Evolutionary conservation across 2,888 invertebrate species (phyloP).

Genomic region (Sycophila texana): DNA sequence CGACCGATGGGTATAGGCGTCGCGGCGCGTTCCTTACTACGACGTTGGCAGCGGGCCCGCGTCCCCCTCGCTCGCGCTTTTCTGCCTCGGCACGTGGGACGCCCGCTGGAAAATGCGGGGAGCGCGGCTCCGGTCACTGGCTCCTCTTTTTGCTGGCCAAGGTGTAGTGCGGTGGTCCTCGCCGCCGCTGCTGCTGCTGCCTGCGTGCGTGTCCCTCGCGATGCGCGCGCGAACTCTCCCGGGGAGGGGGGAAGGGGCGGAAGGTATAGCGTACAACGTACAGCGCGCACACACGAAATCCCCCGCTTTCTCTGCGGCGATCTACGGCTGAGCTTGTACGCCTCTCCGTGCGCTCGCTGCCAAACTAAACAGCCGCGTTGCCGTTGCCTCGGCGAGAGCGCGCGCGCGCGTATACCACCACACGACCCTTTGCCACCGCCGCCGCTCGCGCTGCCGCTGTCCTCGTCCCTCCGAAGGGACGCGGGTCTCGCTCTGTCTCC

Average conservation of each 20-base stretch:
- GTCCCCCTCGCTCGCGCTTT: background rate
- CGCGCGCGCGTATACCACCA: slow-evolving; percentile 8
- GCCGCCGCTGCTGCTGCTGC: background rate
- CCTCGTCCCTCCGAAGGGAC: slow-evolving; percentile 39
- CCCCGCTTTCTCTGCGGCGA: slow-evolving; percentile 28
- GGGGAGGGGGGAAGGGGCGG: slow-evolving; percentile 23
- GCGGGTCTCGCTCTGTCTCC: slow-evolving; percentile 23
- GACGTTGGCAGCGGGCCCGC: slow-evolving; percentile 41
- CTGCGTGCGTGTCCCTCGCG: slow-evolving; percentile 27
- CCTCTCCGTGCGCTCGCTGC: slow-evolving; percentile 46
- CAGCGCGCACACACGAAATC: background rate
- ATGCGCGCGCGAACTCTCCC: slow-evolving; percentile 27
- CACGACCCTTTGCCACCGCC: background rate
- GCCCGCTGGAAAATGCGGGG: no score
- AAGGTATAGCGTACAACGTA: background rate
- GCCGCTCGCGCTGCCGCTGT: background rate
- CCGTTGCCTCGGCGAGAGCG: slow-evolving; percentile 19
- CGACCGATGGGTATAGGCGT: background rate
- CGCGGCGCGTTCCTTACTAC: slow-evolving; percentile 18
- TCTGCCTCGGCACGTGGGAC: no score
- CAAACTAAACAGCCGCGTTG: slow-evolving; percentile 48
- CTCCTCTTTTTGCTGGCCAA: no score
- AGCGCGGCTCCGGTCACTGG: no score
- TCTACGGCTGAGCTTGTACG: slow-evolving; percentile 44
- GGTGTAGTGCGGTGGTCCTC: no score